phyloP scores from a whole-genome alignment of 1,140 invertebrate species.

The Polypedilum pembai region DNA sequence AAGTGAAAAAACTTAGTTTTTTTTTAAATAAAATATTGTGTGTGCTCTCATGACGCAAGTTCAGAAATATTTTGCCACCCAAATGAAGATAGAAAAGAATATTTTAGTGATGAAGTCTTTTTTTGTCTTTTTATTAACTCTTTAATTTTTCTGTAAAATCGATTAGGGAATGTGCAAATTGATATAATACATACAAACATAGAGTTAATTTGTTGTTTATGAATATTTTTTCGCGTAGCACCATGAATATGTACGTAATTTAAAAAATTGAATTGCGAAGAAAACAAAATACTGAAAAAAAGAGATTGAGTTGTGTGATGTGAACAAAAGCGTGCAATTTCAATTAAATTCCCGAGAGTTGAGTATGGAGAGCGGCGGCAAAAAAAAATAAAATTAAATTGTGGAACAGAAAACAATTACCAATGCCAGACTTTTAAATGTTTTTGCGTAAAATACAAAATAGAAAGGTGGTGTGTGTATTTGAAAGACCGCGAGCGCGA shows the following conservation, averaged over 20 bases:
- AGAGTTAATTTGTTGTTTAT: no score
- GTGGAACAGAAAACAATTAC: neutral
- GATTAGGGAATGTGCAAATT: no score
- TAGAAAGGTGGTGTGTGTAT: slow-evolving; percentile 10
- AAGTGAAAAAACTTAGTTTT: neutral
- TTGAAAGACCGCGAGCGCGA: neutral
- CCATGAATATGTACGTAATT: no score
- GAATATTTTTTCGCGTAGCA: no score
- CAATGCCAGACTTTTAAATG: neutral
- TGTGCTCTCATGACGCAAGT: slow-evolving; percentile 21
- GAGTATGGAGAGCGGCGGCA: neutral
- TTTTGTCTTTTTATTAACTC: no score
- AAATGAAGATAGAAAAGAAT: neutral
- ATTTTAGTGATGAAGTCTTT: neutral
- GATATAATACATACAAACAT: no score
- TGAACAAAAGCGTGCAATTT: neutral
- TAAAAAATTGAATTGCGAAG: neutral
- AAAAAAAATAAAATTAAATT: neutral
- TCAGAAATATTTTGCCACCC: neutral
- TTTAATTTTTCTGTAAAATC: no score
- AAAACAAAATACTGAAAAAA: neutral
- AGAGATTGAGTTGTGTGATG: neutral
- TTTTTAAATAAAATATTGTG: slow-evolving; percentile 13
- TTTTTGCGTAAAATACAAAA: neutral
- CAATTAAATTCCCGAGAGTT: neutral